Base-by-base conservation (phyloP, 2,113 vertebrate species). In the Pseudorasbora parva region DNA sequence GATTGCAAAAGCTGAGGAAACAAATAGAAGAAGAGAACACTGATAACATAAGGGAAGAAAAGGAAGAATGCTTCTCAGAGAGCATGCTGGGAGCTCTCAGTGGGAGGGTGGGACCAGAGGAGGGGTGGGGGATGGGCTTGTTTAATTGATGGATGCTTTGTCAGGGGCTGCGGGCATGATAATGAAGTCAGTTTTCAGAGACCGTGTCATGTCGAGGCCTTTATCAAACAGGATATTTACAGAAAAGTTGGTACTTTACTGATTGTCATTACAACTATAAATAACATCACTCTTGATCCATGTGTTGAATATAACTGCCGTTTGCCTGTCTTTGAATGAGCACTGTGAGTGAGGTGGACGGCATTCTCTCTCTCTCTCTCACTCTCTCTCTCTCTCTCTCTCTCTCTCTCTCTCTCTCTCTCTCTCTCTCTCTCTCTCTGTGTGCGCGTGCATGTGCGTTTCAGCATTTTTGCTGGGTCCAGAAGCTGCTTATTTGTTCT, bases 81-180 rank as follows among this genome's bases (percentile, higher is more conserved):
- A 69, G 79, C 79, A 69, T 41, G 79, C 79, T 81, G 79, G 79
- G 79, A 81, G 17, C 45, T 81, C 79, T 81, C 79, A 81, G 79
- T 81, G 30, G 79, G 79, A 21, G 64, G 47, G 78, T 69, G 78
- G 78, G 78, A 69, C 78, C 49, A 56, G 62, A 23, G 47, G n/a
- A 71, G 41, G 62, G 45, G 30, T 37, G 47, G 79, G 79, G 79
- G 62, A 54, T 25, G 79, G 64, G 47, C 62, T 49, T 68, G 45
- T 69, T 81, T 81, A 81, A 81, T 81, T 81, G 79, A 81, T 56
- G 79, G 79, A 71, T 41, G 79, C 47, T 81, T 81, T 71, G 79
- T 81, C 79, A 54, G 47, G 79, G 64, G 12, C 27, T 81, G 33
- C 56, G 62, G 25, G 79, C 60, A 69, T 81, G 49, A 71, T 69